Percentiles rank a stretch among this genome's conserved stretches.
Conservation (phyloP, 2,797 vertebrate species). For the Typhlichthys subterraneus region DNA sequence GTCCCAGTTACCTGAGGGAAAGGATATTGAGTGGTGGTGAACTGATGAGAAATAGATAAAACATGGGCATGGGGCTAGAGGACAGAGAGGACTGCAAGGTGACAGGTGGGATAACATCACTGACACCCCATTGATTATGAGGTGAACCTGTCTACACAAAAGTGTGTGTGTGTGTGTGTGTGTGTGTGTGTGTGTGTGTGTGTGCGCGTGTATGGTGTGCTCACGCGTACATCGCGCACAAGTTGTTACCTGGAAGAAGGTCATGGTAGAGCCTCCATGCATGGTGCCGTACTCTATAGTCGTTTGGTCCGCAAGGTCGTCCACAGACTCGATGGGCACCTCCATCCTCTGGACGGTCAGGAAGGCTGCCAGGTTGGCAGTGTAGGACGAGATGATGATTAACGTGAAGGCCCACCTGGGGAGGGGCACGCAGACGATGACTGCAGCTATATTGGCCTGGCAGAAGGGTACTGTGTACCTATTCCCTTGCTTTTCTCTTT, state of each 20-base stretch:
- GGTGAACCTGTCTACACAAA: conserved; percentile 1
- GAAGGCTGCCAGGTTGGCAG: conserved; percentile 97
- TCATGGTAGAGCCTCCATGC: conserved; percentile 98
- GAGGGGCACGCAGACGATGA: conserved; percentile 27
- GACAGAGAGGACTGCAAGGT: conserved; percentile 48
- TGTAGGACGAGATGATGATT: conserved; percentile 99
- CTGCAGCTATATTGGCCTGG: not conserved
- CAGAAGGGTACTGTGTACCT: conserved; percentile 18
- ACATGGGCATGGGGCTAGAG: conserved; percentile 34
- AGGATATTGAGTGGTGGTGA: conserved; percentile 52
- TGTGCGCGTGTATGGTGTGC: not conserved
- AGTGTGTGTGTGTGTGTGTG: conserved; percentile 1
- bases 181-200: conserved; percentile 4
- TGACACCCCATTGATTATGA: conserved; percentile 45
- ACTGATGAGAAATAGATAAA: conserved; percentile 63
- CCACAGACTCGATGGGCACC: conserved; percentile 95
- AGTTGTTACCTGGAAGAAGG: conserved; percentile 92
- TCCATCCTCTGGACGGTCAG: conserved; percentile 98
- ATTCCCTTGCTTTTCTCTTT: no score
- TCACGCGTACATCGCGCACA: not conserved
- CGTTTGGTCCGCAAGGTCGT: conserved; percentile 97
- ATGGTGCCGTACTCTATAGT: conserved; percentile 97
- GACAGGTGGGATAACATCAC: conserved; percentile 49
- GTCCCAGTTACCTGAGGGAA: conserved; percentile 37
- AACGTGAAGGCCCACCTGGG: conserved; percentile 98